Evolutionary conservation across 2,888 invertebrate species (phyloP).

Genomic region (Pristionchus maxplancki): DNA sequence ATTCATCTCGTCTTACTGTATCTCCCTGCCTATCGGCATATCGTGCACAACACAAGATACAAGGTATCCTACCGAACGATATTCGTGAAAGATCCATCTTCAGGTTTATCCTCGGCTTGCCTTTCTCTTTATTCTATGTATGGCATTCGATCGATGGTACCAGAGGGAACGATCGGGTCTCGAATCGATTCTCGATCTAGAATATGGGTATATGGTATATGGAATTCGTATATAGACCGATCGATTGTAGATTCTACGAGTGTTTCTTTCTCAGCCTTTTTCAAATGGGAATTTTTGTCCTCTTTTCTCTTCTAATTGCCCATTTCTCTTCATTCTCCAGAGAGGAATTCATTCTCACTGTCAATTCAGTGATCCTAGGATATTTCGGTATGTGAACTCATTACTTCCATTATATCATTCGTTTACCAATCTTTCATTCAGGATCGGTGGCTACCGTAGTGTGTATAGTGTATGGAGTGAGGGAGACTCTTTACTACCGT

Average conservation of each 20-base stretch:
- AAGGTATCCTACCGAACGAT: background rate
- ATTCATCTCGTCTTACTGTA: constrained; percentile 48
- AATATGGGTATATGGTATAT: constrained; percentile 30
- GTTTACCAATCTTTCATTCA: background rate
- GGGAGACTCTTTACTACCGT: constrained; percentile 34
- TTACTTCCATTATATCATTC: background rate
- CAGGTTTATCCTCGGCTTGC: constrained; percentile 32
- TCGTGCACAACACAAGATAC: constrained; percentile 41
- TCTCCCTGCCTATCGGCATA: constrained; percentile 44
- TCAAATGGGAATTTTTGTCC: constrained; percentile 12
- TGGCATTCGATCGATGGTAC: constrained; percentile 47
- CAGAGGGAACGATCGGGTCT: constrained; percentile 12
- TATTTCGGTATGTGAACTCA: constrained; percentile 50
- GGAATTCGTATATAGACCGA: background rate
- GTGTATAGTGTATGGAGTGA: constrained; percentile 39
- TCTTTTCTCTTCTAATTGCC: background rate
- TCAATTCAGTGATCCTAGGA: constrained; percentile 30
- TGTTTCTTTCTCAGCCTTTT: background rate
- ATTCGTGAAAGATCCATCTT: background rate
- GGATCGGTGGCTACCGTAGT: constrained; percentile 32
- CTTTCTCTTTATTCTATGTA: constrained; percentile 39
- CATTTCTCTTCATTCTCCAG: background rate
- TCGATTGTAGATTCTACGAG: constrained; percentile 46
- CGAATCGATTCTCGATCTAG: constrained; percentile 41
- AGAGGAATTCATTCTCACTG: constrained; percentile 28